These are phyloP conservation scores for Eulithis prunata DNA, from an alignment of 2,888 invertebrate genomes.

Conservation along the genomic window DNA sequence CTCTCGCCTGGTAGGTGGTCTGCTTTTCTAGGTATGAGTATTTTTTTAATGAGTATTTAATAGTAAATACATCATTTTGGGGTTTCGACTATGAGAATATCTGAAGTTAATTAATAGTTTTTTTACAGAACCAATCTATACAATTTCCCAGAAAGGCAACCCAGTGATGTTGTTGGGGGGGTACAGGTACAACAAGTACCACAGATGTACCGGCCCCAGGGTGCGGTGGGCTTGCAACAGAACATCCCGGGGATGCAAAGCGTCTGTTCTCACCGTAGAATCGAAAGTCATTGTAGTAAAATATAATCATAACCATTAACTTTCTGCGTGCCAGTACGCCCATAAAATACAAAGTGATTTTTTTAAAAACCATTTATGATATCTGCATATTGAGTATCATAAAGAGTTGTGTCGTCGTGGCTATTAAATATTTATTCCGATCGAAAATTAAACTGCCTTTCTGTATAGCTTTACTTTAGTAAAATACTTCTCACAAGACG, in stretches of 20 bases:
- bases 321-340: neutral
- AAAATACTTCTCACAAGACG: too few species aligned
- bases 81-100: too few species aligned
- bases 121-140: conserved; percentile 12
- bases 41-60: too few species aligned
- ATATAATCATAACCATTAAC: conserved; percentile 7
- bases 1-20: too few species aligned
- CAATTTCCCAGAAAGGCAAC: conserved; percentile 34
- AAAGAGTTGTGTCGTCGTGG: too few species aligned
- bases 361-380: too few species aligned
- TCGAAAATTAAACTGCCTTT: too few species aligned
- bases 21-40: too few species aligned
- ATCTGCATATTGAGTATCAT: too few species aligned
- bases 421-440: too few species aligned
- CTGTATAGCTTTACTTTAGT: too few species aligned
- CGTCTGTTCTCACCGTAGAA: conserved; percentile 40
- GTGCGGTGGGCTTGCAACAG: conserved; percentile 46
- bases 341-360: neutral
- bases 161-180: conserved; percentile 44
- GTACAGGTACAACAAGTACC: conserved; percentile 49
- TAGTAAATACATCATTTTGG: too few species aligned
- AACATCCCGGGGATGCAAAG: conserved; percentile 33
- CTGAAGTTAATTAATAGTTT: neutral
- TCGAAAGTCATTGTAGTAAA: conserved; percentile 36
- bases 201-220: conserved; percentile 31